Evolutionary conservation across 2,797 vertebrate genomes (phyloP).

Genomic region (Macropodus opercularis): DNA sequence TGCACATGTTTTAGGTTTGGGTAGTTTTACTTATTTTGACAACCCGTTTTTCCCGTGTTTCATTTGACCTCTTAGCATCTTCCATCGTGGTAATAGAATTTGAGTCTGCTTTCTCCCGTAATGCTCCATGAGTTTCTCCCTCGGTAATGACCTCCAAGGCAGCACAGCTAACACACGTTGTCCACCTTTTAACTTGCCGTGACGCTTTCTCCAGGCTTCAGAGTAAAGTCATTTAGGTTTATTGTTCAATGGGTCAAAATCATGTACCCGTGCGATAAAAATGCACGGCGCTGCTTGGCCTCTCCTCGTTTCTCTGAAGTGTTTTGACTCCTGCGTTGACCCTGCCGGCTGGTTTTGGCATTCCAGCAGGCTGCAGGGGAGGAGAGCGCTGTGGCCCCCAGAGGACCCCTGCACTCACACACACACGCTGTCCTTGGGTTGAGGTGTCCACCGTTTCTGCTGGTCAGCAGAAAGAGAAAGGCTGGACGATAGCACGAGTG

Average conservation of each 20-base stretch:
- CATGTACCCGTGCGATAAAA: constrained; percentile 62
- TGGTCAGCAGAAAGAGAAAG: constrained; percentile 91
- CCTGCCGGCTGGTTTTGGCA: constrained; percentile 84
- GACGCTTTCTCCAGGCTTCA: constrained; percentile 36
- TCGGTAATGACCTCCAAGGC: constrained; percentile 32
- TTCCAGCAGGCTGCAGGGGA: constrained; percentile 80
- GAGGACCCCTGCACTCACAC: constrained; percentile 39
- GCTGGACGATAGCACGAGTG: constrained; percentile 75
- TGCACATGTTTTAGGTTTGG: too few relatives aligned
- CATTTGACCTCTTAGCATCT: too few relatives aligned
- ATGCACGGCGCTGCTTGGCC: constrained; percentile 68
- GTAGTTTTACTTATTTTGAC: too few relatives aligned
- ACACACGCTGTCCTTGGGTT: constrained; percentile 74
- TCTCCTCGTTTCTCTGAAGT: constrained; percentile 77
- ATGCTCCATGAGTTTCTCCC: constrained; percentile 24
- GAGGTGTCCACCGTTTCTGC: constrained; percentile 83
- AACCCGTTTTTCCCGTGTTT: too few relatives aligned
- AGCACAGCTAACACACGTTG: constrained; percentile 30
- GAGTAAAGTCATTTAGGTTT: constrained; percentile 48
- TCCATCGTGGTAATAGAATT: too few relatives aligned
- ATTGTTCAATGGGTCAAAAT: constrained; percentile 54
- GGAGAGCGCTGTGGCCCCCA: constrained; percentile 63
- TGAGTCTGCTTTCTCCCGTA: too few relatives aligned
- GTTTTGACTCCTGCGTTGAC: constrained; percentile 77
- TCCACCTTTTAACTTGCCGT: constrained; percentile 51